Evolutionary conservation across 2,113 vertebrate species (phyloP).

Genomic region (Poeciliopsis turrubarensis): DNA sequence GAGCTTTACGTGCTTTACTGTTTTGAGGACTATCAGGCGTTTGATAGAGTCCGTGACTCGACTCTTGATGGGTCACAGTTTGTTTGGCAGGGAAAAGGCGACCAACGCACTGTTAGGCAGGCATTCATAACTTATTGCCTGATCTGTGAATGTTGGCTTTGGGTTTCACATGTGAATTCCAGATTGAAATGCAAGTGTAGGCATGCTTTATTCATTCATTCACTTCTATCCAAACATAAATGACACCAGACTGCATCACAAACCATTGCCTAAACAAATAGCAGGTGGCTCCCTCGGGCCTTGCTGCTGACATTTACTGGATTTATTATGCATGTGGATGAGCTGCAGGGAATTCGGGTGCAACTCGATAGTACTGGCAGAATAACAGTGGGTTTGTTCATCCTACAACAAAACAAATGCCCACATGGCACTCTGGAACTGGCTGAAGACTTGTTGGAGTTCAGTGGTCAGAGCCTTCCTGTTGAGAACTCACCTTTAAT

Average conservation of each 20-base stretch:
- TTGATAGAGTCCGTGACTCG: neutral
- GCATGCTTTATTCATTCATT: constrained; percentile 77
- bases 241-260: constrained; percentile 63
- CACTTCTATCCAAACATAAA: constrained; percentile 79
- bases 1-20: neutral
- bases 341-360: constrained; percentile 76
- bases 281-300: constrained; percentile 71
- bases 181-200: constrained; percentile 70
- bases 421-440: constrained; percentile 58
- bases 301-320: constrained; percentile 72
- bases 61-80: neutral
- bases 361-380: constrained; percentile 72
- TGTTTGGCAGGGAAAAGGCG: neutral
- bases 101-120: neutral
- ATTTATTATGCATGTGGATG: constrained; percentile 78
- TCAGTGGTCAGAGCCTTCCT: constrained; percentile 49
- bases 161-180: constrained; percentile 57
- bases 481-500: constrained; percentile 23
- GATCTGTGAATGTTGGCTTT: constrained; percentile 66
- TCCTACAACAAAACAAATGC: constrained; percentile 71
- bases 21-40: neutral
- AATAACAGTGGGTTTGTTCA: constrained; percentile 67
- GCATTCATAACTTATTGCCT: neutral
- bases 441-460: constrained; percentile 33
- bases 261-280: constrained; percentile 79